A percentile compares a stretch with the other conserved stretches of the same genome.
phyloP scores from a whole-genome alignment of 1,140 invertebrate species.

The Marisa cornuarietis region DNA sequence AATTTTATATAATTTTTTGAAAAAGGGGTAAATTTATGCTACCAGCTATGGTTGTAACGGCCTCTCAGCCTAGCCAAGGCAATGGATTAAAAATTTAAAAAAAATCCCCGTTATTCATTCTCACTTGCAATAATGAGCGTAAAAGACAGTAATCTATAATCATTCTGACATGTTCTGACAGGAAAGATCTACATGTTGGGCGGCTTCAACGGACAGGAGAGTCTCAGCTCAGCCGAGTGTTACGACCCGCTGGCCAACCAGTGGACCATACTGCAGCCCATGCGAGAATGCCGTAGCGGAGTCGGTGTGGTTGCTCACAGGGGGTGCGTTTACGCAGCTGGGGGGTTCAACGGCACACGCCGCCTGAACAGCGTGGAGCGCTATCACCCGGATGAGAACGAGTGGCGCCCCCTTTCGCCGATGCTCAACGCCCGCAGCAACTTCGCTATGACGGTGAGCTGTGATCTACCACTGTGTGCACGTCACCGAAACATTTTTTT shows the following conservation, averaged over 20 bases:
- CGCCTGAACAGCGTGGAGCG: constrained; percentile 63
- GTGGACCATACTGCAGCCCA: constrained; percentile 82
- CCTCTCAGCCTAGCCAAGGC: too few relatives aligned
- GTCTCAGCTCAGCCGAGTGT: constrained; percentile 82
- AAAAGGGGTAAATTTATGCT: too few relatives aligned
- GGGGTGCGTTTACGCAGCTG: constrained; percentile 67
- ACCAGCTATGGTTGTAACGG: too few relatives aligned
- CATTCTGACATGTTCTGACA: constrained; percentile 7
- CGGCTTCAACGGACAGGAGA: constrained; percentile 88
- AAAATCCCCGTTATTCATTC: too few relatives aligned
- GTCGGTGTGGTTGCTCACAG: constrained; percentile 63
- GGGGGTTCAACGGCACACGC: constrained; percentile 66
- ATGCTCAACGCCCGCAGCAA: constrained; percentile 85
- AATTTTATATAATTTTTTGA: too few relatives aligned
- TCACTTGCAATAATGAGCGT: too few relatives aligned
- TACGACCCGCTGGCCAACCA: constrained; percentile 84
- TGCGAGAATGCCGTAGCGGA: constrained; percentile 72
- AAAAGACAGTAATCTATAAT: background rate
- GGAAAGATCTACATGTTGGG: constrained; percentile 68
- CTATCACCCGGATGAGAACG: constrained; percentile 74
- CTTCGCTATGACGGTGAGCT: constrained; percentile 75
- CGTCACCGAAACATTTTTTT: too few relatives aligned
- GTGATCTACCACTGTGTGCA: too few relatives aligned
- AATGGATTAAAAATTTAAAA: background rate
- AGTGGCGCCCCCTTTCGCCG: constrained; percentile 76